phyloP scores from a whole-genome alignment of 2,888 invertebrate genomes.

The Monoplex corrugatus region DNA sequence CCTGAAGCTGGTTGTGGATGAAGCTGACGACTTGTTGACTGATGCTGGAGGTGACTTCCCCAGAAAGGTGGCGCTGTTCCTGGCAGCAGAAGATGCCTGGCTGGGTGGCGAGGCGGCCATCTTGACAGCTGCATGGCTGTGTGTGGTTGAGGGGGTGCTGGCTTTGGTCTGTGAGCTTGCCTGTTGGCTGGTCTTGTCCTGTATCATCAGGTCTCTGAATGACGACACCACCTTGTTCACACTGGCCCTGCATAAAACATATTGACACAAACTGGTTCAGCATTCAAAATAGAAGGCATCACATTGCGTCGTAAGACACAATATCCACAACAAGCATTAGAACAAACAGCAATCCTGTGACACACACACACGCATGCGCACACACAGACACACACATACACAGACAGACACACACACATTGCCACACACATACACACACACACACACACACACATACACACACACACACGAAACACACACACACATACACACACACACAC shows the following conservation, averaged over 20 bases:
- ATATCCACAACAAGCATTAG: too few species aligned
- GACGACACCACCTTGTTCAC: conserved; percentile 71
- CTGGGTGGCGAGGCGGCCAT: neutral
- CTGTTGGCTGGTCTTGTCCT: conserved; percentile 60
- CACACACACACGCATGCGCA: too few species aligned
- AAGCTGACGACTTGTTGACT: conserved; percentile 40
- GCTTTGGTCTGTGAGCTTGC: neutral
- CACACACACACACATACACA: too few species aligned
- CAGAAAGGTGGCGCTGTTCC: neutral
- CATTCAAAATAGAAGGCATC: too few species aligned
- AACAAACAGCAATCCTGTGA: too few species aligned
- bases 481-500: too few species aligned
- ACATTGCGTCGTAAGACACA: too few species aligned
- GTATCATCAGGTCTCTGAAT: conserved; percentile 75
- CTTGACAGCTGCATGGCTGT: neutral
- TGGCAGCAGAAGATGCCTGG: neutral
- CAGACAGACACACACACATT: too few species aligned
- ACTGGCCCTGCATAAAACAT: conserved; percentile 71
- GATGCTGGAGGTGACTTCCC: conserved; percentile 51
- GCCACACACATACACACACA: too few species aligned
- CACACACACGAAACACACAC: too few species aligned
- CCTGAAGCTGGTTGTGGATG: conserved; percentile 32
- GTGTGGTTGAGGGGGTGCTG: neutral
- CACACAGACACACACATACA: too few species aligned
- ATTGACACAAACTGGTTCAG: too few species aligned